These are phyloP conservation scores for Brienomyrus brachyistius DNA, from an alignment of 2,113 vertebrate species.

Conservation along the genomic window DNA sequence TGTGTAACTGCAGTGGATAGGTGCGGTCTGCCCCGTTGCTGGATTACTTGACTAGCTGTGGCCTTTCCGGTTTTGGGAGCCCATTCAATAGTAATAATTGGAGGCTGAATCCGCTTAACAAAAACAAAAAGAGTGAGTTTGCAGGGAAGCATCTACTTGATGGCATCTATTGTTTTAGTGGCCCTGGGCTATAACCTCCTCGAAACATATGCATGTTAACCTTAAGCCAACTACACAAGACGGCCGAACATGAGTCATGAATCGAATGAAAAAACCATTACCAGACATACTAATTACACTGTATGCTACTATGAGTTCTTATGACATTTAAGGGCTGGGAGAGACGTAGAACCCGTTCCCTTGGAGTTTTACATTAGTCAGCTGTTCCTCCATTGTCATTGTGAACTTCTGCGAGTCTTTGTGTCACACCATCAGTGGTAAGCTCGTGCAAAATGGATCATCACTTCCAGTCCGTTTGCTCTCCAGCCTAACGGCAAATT, in stretches of 20 bases:
- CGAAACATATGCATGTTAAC: neutral
- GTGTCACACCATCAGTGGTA: neutral
- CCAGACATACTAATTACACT: neutral
- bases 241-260: neutral
- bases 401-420: neutral
- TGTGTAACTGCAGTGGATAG: neutral
- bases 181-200: neutral
- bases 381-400: neutral
- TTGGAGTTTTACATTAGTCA: neutral
- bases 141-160: neutral
- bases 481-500: neutral
- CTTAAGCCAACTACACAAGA: neutral
- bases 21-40: neutral
- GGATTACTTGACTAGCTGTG: neutral
- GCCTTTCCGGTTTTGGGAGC: neutral
- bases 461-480: constrained; percentile 13
- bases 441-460: constrained; percentile 15
- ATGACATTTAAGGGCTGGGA: neutral
- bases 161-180: neutral
- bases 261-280: neutral
- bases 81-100: neutral
- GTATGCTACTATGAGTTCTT: neutral
- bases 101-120: neutral
- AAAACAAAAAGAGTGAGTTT: neutral
- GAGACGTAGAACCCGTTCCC: neutral